Evolutionary conservation across 2,888 invertebrate species (phyloP), one percentile per base, ranked within the genome.

Genomic region (Dascillus cervinus): DNA sequence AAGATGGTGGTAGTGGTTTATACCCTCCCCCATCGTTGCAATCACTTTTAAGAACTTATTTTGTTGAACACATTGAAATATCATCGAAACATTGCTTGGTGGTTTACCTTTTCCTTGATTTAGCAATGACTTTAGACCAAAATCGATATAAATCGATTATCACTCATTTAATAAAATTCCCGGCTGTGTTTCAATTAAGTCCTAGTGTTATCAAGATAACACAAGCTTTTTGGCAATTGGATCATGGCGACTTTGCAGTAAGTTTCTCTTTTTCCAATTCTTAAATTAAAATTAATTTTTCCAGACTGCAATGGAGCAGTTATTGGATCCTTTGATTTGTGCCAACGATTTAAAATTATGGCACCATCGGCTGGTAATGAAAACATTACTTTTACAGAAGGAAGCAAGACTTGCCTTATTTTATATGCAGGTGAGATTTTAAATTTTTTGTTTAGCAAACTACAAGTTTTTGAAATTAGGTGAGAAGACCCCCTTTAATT

Each of bases 201-300:
- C 77, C 80, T 10, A 78, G 83, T 1, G 61, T 81, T 1, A 81
- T 82, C 13, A 85, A 87, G 58, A 74, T 85, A 1, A 80, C 86
- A 1, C 86, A 88, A 52, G 89, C 85, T 0, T 84, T 90, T 59
- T 92, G 92, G 91, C 77, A 85, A 46, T 67, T 94, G 8, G 92
- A 94, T 64, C 89, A 89, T 53, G 79, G 81, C 34, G 79, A 88
- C 55, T 87, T 82, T 62, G 75, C 81, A 60, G 86, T 84, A 62
- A 69, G 69, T 60, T 17, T 25, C 31, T 17, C 23, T 20, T 30
- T 37, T 14, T 23, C 28, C 11, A 32, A 10, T 26, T 19, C 36
- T 20, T 2, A 26, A 9, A 21, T 17, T 25, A 23, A 22, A 26
- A 25, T 34, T 31, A 26, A 26, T 39, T 28, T 32, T 56, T 60